Conservation (phyloP, 2,113 vertebrate species). For the Equus przewalskii region DNA sequence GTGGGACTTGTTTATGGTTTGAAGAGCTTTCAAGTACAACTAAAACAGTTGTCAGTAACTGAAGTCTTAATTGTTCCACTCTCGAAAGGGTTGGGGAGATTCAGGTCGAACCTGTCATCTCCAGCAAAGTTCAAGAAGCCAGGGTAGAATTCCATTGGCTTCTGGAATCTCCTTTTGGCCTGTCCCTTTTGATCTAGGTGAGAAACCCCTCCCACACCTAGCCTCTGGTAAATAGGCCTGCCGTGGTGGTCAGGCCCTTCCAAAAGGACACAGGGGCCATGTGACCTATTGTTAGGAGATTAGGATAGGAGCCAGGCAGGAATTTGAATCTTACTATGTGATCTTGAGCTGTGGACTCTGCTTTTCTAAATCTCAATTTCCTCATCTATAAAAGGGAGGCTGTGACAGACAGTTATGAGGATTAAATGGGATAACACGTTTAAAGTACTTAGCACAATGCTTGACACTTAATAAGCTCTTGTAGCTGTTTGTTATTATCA, state of each 20-base stretch:
- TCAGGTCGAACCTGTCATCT: background rate
- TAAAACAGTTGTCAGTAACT: background rate
- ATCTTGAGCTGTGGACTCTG: background rate
- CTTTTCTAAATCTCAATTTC: background rate
- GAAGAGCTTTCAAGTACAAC: background rate
- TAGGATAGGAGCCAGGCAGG: background rate
- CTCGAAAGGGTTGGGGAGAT: background rate
- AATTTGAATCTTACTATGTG: background rate
- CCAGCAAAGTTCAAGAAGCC: background rate
- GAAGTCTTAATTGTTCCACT: background rate
- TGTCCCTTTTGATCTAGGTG: background rate
- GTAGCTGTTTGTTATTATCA: background rate
- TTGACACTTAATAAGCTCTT: background rate
- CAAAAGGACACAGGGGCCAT: background rate
- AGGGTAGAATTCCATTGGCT: background rate
- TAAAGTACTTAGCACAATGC: background rate
- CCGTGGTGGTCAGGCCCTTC: background rate
- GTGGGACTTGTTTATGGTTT: background rate
- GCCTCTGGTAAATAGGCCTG: background rate
- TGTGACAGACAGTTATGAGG: background rate
- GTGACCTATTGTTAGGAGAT: background rate
- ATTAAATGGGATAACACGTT: background rate
- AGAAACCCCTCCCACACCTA: background rate
- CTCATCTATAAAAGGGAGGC: background rate
- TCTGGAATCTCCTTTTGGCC: background rate